Percentiles rank a stretch among this genome's conserved stretches.
phyloP scores from a whole-genome alignment of 1,140 invertebrate species.

The Branchinecta lindahli region DNA sequence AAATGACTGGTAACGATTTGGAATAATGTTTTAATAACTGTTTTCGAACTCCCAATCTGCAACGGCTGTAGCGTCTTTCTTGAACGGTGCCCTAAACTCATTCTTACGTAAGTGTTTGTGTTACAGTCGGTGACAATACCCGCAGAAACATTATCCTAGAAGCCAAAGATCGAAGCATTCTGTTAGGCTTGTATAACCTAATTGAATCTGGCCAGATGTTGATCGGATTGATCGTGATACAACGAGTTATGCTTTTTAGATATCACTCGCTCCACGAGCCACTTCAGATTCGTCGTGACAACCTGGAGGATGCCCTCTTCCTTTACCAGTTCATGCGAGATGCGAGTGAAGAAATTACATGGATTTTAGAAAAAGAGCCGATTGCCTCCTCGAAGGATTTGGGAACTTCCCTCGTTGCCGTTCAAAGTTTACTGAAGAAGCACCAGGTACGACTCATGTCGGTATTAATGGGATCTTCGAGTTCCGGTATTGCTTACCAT shows the following conservation, averaged over 20 bases:
- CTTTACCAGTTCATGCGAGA: slow-evolving; percentile 71
- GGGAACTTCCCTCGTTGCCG: slow-evolving; percentile 64
- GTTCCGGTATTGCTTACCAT: neutral
- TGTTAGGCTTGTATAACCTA: no score
- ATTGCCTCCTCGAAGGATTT: slow-evolving; percentile 60
- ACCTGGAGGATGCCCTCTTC: slow-evolving; percentile 68
- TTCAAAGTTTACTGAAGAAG: slow-evolving; percentile 92
- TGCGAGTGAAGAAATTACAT: slow-evolving; percentile 68
- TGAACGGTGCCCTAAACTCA: no score
- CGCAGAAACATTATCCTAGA: no score
- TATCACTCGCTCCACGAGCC: slow-evolving; percentile 74
- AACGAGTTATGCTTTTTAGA: slow-evolving; percentile 28
- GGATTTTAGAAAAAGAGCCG: slow-evolving; percentile 70
- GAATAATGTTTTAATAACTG: no score
- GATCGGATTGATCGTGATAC: no score
- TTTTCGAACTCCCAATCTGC: no score
- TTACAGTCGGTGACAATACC: no score
- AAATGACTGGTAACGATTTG: no score
- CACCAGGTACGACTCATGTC: slow-evolving; percentile 40
- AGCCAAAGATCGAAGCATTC: no score
- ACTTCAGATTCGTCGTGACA: slow-evolving; percentile 70
- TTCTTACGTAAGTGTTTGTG: no score
- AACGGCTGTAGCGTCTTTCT: no score
- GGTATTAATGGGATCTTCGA: neutral
- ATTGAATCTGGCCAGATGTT: no score